phyloP scores from a whole-genome alignment of 2,113 vertebrate species.

The Erpornis zantholeuca region DNA sequence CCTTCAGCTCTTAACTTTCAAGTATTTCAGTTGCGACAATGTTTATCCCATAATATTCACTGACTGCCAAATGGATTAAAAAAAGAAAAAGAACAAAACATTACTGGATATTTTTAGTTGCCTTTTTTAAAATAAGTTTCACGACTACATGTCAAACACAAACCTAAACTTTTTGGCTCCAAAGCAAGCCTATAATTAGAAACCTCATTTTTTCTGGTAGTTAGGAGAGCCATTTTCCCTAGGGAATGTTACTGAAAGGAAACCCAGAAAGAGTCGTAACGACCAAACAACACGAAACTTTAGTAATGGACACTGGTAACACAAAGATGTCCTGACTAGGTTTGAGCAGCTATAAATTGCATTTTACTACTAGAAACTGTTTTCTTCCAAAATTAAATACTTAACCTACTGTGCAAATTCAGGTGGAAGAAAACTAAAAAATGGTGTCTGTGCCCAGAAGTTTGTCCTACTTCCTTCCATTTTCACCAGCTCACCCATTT shows the following conservation, averaged over 20 bases:
- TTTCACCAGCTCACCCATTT: background rate
- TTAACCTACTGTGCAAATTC: background rate
- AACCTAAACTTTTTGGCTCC: constrained; percentile 48
- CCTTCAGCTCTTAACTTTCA: constrained; percentile 7
- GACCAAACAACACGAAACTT: constrained; percentile 2
- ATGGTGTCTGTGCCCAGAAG: background rate
- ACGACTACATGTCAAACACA: constrained; percentile 56
- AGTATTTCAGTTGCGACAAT: background rate
- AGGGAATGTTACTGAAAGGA: constrained; percentile 44
- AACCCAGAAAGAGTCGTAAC: constrained; percentile 23
- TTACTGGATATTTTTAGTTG: constrained; percentile 64
- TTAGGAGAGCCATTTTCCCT: constrained; percentile 27
- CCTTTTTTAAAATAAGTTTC: constrained; percentile 22
- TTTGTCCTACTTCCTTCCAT: background rate
- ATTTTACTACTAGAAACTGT: background rate
- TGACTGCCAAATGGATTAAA: constrained; percentile 15
- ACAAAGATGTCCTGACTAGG: background rate
- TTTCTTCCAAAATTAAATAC: background rate
- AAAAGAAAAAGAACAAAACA: background rate
- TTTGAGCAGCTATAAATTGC: background rate
- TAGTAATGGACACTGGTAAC: background rate
- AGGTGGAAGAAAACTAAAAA: background rate
- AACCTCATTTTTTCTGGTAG: constrained; percentile 18
- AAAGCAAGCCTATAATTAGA: constrained; percentile 40
- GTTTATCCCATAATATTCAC: constrained; percentile 46